Conservation (phyloP, 2,888 invertebrate species). For the Pedicia rivosa region DNA sequence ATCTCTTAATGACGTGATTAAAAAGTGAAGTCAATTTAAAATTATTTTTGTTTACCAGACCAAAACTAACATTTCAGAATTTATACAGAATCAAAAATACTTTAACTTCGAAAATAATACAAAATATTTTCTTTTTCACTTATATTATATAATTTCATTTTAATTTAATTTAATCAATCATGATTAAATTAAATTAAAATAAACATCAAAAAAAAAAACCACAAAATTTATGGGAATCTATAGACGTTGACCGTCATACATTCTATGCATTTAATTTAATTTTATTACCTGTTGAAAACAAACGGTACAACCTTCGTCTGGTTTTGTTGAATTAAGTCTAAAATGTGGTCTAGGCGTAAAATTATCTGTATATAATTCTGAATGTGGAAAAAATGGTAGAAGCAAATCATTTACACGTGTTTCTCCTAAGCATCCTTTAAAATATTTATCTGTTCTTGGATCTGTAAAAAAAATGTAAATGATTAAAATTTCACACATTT, state of each 20-base stretch:
- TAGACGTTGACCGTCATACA: no score
- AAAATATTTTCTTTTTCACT: no score
- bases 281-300: constrained; percentile 51
- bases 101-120: background rate
- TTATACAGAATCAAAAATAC: background rate
- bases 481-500: background rate
- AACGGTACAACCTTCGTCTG: constrained; percentile 58
- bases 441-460: constrained; percentile 25
- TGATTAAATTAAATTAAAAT: no score
- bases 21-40: no score
- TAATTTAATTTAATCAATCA: no score
- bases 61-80: background rate
- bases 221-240: no score
- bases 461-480: background rate
- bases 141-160: no score
- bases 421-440: constrained; percentile 76
- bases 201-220: no score
- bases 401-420: constrained; percentile 69
- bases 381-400: constrained; percentile 68
- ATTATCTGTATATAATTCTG: constrained; percentile 50
- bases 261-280: no score
- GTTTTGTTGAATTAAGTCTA: constrained; percentile 27
- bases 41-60: no score
- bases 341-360: constrained; percentile 28
- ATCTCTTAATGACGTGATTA: no score